Evolutionary conservation across 2,797 vertebrate genomes (phyloP).

Genomic region (Chelon auratus): DNA sequence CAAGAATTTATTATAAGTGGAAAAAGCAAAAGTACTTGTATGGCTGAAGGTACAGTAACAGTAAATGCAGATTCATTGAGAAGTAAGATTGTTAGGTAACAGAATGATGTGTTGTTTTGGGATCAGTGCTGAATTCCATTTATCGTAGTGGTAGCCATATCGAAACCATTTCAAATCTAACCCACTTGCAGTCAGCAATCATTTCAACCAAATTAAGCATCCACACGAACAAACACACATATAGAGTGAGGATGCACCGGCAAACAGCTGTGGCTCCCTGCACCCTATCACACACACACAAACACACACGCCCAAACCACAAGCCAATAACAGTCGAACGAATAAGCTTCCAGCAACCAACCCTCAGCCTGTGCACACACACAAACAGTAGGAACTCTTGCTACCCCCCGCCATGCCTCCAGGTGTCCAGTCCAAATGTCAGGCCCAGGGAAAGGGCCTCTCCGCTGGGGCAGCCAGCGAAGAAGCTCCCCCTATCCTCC

Average conservation of each 20-base stretch:
- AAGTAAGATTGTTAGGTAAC: not conserved
- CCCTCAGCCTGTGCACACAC: constrained; percentile 37
- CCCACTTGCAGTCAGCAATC: not conserved
- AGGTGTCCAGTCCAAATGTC: constrained; percentile 85
- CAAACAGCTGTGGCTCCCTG: constrained; percentile 42
- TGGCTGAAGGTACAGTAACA: not conserved
- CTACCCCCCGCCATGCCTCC: constrained; percentile 75
- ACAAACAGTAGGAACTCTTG: constrained; percentile 52
- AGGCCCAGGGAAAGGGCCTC: constrained; percentile 74
- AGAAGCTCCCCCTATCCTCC: constrained; percentile 53
- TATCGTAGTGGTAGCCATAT: not conserved
- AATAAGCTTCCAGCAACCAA: constrained; percentile 61
- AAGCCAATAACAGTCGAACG: constrained; percentile 61
- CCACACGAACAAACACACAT: constrained; percentile 3
- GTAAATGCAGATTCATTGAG: not conserved
- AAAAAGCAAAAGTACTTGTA: too few species aligned
- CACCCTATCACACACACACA: constrained; percentile 8
- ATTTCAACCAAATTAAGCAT: constrained; percentile 31
- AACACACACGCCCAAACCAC: constrained; percentile 45
- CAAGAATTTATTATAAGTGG: not conserved
- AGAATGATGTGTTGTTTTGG: not conserved
- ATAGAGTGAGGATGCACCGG: constrained; percentile 16
- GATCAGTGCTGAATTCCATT: not conserved
- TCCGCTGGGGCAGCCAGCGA: constrained; percentile 69
- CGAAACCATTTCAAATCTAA: not conserved